Percentiles rank a stretch among this genome's conserved stretches.
Conservation (phyloP, 2,888 invertebrate species). For the Calameuta idolon region DNA sequence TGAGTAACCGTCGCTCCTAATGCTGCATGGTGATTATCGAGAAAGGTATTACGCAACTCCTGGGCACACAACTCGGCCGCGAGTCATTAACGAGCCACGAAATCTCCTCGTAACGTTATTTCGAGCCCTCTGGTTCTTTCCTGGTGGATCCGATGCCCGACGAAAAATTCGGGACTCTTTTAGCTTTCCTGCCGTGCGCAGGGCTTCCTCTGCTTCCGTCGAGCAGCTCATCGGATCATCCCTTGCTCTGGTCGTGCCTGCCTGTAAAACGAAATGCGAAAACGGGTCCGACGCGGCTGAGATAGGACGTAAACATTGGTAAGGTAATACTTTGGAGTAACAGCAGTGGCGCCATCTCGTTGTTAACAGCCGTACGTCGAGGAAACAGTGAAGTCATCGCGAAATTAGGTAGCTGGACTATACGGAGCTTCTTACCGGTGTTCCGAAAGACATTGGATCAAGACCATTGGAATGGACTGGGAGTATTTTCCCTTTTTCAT, state of each 20-base stretch:
- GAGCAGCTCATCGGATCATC: neutral
- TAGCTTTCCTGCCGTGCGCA: neutral
- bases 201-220: neutral
- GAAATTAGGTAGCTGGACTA: neutral
- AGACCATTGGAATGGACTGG: neutral
- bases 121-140: neutral
- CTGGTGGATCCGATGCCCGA: conserved; percentile 1
- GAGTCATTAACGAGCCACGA: conserved; percentile 4
- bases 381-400: neutral
- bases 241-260: too few species aligned
- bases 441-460: neutral
- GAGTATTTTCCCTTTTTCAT: neutral
- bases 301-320: neutral
- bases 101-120: conserved; percentile 5
- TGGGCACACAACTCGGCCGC: neutral
- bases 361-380: neutral
- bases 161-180: neutral
- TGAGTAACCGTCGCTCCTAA: neutral
- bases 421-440: neutral
- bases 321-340: neutral
- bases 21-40: neutral
- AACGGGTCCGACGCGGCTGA: neutral
- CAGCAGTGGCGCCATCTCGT: neutral
- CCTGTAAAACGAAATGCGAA: neutral
- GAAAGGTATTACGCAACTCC: neutral